Evolutionary conservation across 2,113 vertebrate species (phyloP).

Genomic region (Clarias macrocephalus): DNA sequence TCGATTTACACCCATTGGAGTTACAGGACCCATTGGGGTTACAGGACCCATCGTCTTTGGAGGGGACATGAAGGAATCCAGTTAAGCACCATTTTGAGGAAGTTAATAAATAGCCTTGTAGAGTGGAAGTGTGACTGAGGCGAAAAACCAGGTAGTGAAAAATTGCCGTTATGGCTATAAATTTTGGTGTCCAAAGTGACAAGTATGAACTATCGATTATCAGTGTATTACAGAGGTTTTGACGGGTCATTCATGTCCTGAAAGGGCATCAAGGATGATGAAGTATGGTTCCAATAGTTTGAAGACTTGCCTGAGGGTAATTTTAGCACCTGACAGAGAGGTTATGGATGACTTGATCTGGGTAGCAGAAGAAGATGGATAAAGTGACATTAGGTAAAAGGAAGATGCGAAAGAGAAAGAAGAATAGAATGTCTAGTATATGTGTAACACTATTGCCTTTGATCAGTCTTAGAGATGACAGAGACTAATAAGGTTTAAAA

Average conservation of each 20-base stretch:
- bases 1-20: not conserved
- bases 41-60: not conserved
- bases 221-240: not conserved
- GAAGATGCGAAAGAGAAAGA: not conserved
- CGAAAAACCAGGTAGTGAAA: not conserved
- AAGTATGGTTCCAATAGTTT: not conserved
- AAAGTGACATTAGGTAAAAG: not conserved
- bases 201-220: not conserved
- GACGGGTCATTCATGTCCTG: not conserved
- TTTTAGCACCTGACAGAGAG: not conserved
- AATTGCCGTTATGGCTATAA: not conserved
- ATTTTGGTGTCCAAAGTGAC: not conserved
- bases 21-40: not conserved
- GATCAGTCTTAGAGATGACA: not conserved
- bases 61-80: not conserved
- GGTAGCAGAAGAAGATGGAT: not conserved
- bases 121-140: not conserved
- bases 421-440: not conserved
- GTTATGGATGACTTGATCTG: not conserved
- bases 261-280: not conserved
- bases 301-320: not conserved
- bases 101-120: not conserved
- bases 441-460: not conserved
- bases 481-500: not conserved
- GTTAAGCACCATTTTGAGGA: not conserved